These are phyloP conservation scores for Apodemia mormo DNA, from an alignment of 2,888 invertebrate genomes.

Conservation along the genomic window DNA sequence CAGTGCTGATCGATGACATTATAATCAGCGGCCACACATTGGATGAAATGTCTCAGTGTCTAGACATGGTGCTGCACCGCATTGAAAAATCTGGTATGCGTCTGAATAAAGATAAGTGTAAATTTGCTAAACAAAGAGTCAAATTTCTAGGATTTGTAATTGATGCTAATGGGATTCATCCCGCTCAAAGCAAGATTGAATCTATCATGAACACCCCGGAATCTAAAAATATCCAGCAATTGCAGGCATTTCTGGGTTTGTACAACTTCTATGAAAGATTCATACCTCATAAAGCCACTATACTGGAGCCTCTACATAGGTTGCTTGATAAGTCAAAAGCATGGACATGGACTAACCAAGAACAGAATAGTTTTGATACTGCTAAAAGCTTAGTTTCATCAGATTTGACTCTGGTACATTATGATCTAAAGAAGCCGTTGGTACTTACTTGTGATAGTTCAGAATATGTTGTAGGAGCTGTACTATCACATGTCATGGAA, in stretches of 20 bases:
- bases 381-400: neutral
- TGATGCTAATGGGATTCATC: too few species aligned
- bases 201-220: too few species aligned
- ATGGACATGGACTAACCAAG: neutral
- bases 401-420: neutral
- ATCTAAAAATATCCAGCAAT: too few species aligned
- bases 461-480: neutral
- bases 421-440: neutral
- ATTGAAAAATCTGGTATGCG: constrained; percentile 34
- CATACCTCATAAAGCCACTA: too few species aligned
- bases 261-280: too few species aligned
- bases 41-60: neutral
- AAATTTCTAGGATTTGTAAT: constrained; percentile 38
- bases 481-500: too few species aligned
- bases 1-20: constrained; percentile 40
- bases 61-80: constrained; percentile 21
- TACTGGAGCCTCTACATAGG: too few species aligned
- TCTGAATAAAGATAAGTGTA: constrained; percentile 34
- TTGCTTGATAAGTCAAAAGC: constrained; percentile 1
- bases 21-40: constrained; percentile 33
- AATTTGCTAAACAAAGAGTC: constrained; percentile 30
- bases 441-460: constrained; percentile 4
- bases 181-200: constrained; percentile 34
- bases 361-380: constrained; percentile 1
- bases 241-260: too few species aligned